Evolutionary conservation across 2,888 invertebrate genomes (phyloP).

Genomic region (Drosophila rubida): DNA sequence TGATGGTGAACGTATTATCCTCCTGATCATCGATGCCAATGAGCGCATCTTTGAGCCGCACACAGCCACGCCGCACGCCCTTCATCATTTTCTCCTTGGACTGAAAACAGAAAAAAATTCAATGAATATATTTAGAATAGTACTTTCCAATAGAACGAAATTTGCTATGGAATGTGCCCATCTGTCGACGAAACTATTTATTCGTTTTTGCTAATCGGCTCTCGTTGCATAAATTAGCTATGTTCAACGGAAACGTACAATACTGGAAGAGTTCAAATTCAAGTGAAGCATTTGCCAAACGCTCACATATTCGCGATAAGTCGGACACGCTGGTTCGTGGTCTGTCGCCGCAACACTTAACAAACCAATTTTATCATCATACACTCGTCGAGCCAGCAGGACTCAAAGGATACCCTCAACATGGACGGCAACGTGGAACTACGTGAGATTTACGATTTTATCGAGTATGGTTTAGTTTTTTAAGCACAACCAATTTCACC

Average conservation of each 20-base stretch:
- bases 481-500: background rate
- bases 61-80: constrained; percentile 98
- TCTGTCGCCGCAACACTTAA: background rate
- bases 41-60: constrained; percentile 97
- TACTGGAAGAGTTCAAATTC: constrained; percentile 28
- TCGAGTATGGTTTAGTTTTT: background rate
- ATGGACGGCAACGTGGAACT: constrained; percentile 39
- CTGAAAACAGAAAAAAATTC: constrained; percentile 85
- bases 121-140: background rate
- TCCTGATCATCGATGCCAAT: constrained; percentile 99
- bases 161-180: background rate
- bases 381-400: background rate
- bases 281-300: constrained; percentile 10
- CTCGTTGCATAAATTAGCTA: constrained; percentile 42
- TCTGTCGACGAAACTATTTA: no score
- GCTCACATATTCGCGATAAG: constrained; percentile 45
- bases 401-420: background rate
- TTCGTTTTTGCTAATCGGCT: constrained; percentile 20
- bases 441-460: constrained; percentile 30
- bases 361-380: background rate
- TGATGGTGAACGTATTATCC: constrained; percentile 99
- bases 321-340: constrained; percentile 38
- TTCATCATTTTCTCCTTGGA: constrained; percentile 99
- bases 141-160: background rate
- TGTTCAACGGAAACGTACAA: background rate